phyloP scores from a whole-genome alignment of 2,888 invertebrate genomes.

The Lasioglossum marginatum region DNA sequence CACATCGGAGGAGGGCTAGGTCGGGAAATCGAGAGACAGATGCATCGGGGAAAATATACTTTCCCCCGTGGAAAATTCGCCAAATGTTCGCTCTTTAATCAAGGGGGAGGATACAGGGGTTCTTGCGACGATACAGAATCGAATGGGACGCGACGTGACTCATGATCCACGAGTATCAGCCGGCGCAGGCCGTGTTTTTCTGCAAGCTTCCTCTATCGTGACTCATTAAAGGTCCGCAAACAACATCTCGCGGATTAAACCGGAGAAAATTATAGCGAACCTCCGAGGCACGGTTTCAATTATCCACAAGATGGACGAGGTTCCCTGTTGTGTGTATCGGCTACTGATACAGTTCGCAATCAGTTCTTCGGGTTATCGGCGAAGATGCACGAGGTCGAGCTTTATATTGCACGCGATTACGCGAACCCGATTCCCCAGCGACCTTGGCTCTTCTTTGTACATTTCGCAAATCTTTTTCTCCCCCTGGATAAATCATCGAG shows the following conservation, averaged over 20 bases:
- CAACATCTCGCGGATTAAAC: constrained; percentile 16
- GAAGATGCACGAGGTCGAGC: constrained; percentile 65
- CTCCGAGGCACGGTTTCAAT: constrained; percentile 12
- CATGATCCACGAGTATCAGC: constrained; percentile 40
- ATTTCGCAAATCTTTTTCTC: background rate
- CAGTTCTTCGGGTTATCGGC: constrained; percentile 59
- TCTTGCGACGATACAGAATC: constrained; percentile 5
- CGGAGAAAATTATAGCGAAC: constrained; percentile 22
- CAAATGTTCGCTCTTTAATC: constrained; percentile 55
- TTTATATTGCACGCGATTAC: constrained; percentile 61
- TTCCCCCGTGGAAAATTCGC: constrained; percentile 66
- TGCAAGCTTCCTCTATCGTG: constrained; percentile 37
- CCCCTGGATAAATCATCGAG: background rate
- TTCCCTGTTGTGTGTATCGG: constrained; percentile 55
- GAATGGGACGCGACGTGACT: constrained; percentile 45
- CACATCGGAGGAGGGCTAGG: constrained; percentile 6
- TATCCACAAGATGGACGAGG: constrained; percentile 13
- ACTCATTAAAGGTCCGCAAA: constrained; percentile 41
- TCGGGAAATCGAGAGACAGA: constrained; percentile 56
- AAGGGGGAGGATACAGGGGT: constrained; percentile 4
- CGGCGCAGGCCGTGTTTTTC: constrained; percentile 29
- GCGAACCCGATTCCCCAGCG: background rate
- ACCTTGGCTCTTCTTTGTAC: background rate
- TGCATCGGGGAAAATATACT: constrained; percentile 32
- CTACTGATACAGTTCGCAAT: constrained; percentile 62